phyloP scores from a whole-genome alignment of 1,140 invertebrate genomes.

The Brachionus asplanchnoidis region DNA sequence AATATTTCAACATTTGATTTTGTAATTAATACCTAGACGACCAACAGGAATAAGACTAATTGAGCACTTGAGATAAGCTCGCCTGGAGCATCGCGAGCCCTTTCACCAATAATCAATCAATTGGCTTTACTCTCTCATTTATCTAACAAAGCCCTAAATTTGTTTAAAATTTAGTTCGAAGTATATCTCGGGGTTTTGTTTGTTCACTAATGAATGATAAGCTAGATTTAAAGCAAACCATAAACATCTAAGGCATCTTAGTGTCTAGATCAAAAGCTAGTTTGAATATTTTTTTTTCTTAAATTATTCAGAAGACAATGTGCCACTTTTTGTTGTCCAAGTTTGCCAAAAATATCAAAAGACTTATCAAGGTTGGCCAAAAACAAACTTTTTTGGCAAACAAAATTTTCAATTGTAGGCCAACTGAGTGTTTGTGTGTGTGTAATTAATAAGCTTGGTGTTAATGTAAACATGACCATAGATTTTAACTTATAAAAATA shows the following conservation, averaged over 20 bases:
- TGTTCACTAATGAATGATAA: neutral
- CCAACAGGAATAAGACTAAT: neutral
- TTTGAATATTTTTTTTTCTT: neutral
- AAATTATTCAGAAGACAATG: neutral
- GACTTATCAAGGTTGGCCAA: neutral
- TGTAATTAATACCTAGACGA: neutral
- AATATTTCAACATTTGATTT: neutral
- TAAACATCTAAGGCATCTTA: neutral
- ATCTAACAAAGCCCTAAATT: neutral
- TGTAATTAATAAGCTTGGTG: neutral
- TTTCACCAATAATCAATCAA: neutral
- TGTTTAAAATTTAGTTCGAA: neutral
- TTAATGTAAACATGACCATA: neutral
- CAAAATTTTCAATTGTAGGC: neutral
- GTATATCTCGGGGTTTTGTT: neutral
- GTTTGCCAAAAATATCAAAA: neutral
- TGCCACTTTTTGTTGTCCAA: neutral
- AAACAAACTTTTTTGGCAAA: neutral
- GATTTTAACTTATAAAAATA: neutral
- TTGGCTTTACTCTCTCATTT: neutral
- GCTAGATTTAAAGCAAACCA: neutral
- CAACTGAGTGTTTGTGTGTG: neutral
- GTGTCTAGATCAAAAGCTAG: neutral
- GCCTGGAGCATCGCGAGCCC: neutral
- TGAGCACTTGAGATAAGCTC: neutral